Conservation (phyloP, 2,797 vertebrate species). For the Hippocampus kuda region DNA sequence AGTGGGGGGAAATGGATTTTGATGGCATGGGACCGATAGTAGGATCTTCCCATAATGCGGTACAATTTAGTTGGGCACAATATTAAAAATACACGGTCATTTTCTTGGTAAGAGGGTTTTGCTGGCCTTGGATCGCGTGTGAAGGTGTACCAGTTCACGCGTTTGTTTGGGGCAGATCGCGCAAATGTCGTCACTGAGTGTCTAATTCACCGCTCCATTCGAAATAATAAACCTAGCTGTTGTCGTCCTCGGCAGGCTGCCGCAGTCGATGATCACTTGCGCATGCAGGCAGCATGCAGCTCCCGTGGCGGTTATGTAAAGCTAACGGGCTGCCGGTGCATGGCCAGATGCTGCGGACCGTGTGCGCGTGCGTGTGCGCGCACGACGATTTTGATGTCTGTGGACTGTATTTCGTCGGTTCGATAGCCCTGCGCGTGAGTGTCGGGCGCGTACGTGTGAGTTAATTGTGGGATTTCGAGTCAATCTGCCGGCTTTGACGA, state of each 20-base stretch:
- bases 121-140: no score
- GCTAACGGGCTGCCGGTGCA: background rate
- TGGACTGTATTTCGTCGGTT: background rate
- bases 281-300: conserved; percentile 3
- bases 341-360: background rate
- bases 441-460: conserved; percentile 27
- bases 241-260: background rate
- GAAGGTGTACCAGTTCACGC: background rate
- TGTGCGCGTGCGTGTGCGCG: background rate
- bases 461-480: conserved; percentile 36
- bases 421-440: conserved; percentile 12
- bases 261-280: background rate
- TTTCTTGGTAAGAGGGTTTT: no score
- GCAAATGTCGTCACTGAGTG: no score
- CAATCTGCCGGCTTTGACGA: conserved; percentile 25
- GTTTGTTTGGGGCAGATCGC: background rate
- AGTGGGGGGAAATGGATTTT: no score
- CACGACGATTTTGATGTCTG: background rate
- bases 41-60: no score
- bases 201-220: background rate
- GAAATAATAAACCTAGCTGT: background rate
- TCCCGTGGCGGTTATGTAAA: background rate
- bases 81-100: no score
- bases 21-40: no score
- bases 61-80: no score